Conservation (phyloP, 1,140 invertebrate genomes). For the Trichomalopsis sarcophagae region DNA sequence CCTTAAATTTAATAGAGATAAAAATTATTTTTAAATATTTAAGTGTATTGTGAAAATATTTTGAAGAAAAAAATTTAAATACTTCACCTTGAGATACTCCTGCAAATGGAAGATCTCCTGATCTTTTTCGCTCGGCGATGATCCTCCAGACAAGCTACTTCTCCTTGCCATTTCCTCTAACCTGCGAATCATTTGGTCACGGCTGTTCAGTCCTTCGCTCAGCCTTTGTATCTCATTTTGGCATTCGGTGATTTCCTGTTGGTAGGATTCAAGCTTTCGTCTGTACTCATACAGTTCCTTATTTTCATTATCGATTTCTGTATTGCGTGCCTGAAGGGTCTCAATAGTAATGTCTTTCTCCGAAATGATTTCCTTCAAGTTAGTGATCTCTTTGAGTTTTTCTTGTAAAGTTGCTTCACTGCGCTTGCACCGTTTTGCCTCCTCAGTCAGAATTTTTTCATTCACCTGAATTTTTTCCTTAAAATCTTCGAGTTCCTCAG, state of each 20-base stretch:
- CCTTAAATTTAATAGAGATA: conserved; percentile 57
- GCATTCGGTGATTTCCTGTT: conserved; percentile 58
- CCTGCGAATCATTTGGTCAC: conserved; percentile 63
- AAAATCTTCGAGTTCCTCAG: conserved; percentile 76
- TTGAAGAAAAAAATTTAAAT: background rate
- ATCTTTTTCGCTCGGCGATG: conserved; percentile 66
- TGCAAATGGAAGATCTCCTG: conserved; percentile 78
- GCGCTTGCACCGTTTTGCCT: conserved; percentile 16
- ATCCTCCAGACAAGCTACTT: conserved; percentile 58
- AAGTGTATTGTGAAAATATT: background rate
- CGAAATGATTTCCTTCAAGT: conserved; percentile 60
- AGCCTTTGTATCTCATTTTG: conserved; percentile 64
- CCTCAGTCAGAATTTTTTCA: conserved; percentile 78
- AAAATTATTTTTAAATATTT: background rate
- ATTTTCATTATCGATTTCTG: conserved; percentile 66
- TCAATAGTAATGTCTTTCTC: conserved; percentile 68
- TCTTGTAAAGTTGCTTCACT: conserved; percentile 56
- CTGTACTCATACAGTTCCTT: conserved; percentile 65
- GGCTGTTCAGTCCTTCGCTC: conserved; percentile 64
- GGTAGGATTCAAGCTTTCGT: conserved; percentile 59
- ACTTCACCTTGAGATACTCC: conserved; percentile 71
- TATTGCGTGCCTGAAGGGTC: conserved; percentile 64
- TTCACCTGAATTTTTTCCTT: conserved; percentile 75
- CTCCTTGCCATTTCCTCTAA: conserved; percentile 67
- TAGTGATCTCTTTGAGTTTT: conserved; percentile 62